Evolutionary conservation across 2,888 invertebrate species (phyloP).

Genomic region (Stenurella melanura): DNA sequence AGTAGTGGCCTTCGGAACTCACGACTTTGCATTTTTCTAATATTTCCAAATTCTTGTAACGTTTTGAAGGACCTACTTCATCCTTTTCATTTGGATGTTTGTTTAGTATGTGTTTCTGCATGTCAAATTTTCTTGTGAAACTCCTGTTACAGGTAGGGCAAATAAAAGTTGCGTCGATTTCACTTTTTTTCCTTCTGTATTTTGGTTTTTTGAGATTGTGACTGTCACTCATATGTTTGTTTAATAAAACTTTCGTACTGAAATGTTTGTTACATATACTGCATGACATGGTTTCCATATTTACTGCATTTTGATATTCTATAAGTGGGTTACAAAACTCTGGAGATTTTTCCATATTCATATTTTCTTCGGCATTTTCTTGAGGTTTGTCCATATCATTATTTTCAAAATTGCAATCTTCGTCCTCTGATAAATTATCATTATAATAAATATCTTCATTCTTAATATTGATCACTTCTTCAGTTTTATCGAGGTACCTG

Average conservation of each 20-base stretch:
- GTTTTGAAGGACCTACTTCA: slow-evolving; percentile 40
- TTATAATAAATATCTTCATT: not conserved
- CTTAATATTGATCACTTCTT: not conserved
- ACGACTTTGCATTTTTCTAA: slow-evolving; percentile 63
- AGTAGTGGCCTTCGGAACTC: slow-evolving; percentile 61
- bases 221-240: slow-evolving; percentile 57
- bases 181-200: slow-evolving; percentile 63
- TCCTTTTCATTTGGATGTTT: slow-evolving; percentile 60
- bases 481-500: not conserved
- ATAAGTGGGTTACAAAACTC: not conserved
- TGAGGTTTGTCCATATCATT: not conserved
- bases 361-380: not conserved
- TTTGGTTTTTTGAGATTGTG: slow-evolving; percentile 56
- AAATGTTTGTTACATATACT: slow-evolving; percentile 58
- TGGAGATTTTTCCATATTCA: not conserved
- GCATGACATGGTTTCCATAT: slow-evolving; percentile 60
- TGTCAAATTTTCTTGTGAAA: slow-evolving; percentile 69
- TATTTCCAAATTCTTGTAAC: slow-evolving; percentile 59
- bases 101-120: slow-evolving; percentile 66
- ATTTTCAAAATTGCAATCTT: slow-evolving; percentile 2
- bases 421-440: slow-evolving; percentile 10
- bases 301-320: slow-evolving; percentile 60
- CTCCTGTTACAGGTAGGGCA: slow-evolving; percentile 68
- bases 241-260: slow-evolving; percentile 54
- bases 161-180: slow-evolving; percentile 63